Conservation (phyloP, 37 sponge, comb jelly and placozoan species). For the Beroe forskalii region DNA sequence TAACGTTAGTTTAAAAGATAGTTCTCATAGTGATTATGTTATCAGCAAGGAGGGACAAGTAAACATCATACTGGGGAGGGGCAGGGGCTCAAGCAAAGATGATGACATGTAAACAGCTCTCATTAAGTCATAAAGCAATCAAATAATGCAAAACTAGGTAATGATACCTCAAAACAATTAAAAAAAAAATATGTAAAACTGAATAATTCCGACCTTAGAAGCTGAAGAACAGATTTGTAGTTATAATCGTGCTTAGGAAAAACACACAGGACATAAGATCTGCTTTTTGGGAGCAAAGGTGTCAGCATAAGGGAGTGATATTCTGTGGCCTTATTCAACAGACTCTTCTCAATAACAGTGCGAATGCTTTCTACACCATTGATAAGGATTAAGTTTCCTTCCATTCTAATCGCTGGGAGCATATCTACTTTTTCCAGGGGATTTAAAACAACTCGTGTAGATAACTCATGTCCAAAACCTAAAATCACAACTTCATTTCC, state of each 20-base stretch:
- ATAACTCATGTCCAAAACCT: not conserved
- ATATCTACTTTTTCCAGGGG: not conserved
- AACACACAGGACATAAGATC: not conserved
- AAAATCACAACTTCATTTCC: not conserved
- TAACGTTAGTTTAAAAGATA: too few relatives aligned
- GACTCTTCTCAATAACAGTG: not conserved
- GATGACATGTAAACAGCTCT: too few relatives aligned
- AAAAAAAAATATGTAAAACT: too few relatives aligned
- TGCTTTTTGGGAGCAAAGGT: not conserved
- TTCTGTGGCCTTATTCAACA: not conserved
- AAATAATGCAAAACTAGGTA: too few relatives aligned
- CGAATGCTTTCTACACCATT: not conserved
- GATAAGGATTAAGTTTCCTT: not conserved
- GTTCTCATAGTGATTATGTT: too few relatives aligned
- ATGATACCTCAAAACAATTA: too few relatives aligned
- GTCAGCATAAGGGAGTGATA: not conserved
- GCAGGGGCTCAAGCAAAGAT: too few relatives aligned
- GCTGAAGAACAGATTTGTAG: not conserved
- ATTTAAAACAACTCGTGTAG: not conserved
- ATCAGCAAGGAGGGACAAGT: too few relatives aligned
- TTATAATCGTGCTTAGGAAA: not conserved
- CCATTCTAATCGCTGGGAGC: not conserved
- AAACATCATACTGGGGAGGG: too few relatives aligned
- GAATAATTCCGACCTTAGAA: not conserved
- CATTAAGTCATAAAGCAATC: too few relatives aligned